Evolutionary conservation across 2,113 vertebrate genomes (phyloP), one percentile per base, ranked within the genome.

Genomic region (Caranx ignobilis): DNA sequence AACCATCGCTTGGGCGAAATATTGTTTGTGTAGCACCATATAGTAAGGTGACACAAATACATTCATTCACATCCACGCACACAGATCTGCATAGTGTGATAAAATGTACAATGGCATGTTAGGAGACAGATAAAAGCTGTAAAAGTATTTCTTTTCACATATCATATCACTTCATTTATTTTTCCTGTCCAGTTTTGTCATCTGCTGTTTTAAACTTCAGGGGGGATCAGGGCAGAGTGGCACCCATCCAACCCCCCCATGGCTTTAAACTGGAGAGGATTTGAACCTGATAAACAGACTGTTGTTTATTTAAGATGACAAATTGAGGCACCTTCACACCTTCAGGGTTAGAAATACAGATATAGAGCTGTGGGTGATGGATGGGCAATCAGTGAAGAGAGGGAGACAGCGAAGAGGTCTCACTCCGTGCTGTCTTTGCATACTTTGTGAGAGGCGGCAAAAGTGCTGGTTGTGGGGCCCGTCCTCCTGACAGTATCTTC

Each of bases 261-360:
- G 47, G 77, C 84, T 85, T 73, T 63, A 74, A 83, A 84, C 55
- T 0, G 47, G 41, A 48, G 73, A 73, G 66, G 79, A 88, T 88
- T 70, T 87, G 70, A 56, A 48, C 9, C 74, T 47, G 89, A 93
- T 90, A 91, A 89, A 90, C 83, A 91, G 72, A 82, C 81, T 61
- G 55, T 54, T 88, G 89, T 94, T 92, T 93, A 90, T 74, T 75
- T 84, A 83, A 73, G 81, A 88, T 87, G 89, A 91, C 79, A 91
- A 91, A 87, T 86, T 81, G 87, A 85, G 86, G 60, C 60, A n/a
- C 81, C 72, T 80, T 89, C 82, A 79, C 87, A 84, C 90, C 87
- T 88, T 71, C 45, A 9, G 86, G 82, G 82, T 87, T 88, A 87
- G 64, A 73, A 84, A 79, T 65, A 75, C 83, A 85, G 89, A 92